Percentiles rank a stretch among this genome's conserved stretches.
phyloP scores from a whole-genome alignment of 2,888 invertebrate species.

The Chalcis sispes region DNA sequence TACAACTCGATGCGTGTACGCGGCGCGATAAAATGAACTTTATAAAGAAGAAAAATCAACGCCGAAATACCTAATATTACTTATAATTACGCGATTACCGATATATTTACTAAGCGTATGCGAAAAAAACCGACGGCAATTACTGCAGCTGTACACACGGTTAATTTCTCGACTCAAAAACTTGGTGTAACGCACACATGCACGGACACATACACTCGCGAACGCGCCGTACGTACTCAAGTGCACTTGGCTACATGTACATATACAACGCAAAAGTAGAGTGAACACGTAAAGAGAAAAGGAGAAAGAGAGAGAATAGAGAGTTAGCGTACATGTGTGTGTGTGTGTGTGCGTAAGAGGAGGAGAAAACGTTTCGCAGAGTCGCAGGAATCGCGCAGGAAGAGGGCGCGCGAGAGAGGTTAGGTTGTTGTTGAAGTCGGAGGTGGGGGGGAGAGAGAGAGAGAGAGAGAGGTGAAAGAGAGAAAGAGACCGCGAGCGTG shows the following conservation, averaged over 20 bases:
- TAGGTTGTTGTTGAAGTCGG: conserved; percentile 46
- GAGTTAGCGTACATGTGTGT: not conserved
- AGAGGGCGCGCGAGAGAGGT: conserved; percentile 50
- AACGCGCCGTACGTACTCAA: not conserved
- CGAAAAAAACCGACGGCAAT: no score
- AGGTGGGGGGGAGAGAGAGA: conserved; percentile 52
- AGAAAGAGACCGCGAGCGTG: conserved; percentile 58
- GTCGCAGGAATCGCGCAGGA: conserved; percentile 29
- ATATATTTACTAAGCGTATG: no score
- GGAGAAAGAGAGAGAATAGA: conserved; percentile 33
- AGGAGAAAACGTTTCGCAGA: conserved; percentile 41
- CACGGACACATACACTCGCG: not conserved
- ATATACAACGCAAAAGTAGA: not conserved
- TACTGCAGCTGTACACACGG: no score
- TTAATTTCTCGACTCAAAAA: conserved; percentile 24
- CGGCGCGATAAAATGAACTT: no score
- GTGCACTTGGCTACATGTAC: not conserved
- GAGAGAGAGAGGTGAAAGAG: conserved; percentile 32
- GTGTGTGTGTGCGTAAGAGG: not conserved
- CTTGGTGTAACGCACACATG: conserved; percentile 26
- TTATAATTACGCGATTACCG: no score
- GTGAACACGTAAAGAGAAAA: not conserved
- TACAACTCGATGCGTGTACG: no score
- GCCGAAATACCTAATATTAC: no score
- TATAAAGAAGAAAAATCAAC: no score